Percentiles rank a stretch among this genome's conserved stretches.
phyloP scores from a whole-genome alignment of 2,888 invertebrate species.

The Timandra comae region DNA sequence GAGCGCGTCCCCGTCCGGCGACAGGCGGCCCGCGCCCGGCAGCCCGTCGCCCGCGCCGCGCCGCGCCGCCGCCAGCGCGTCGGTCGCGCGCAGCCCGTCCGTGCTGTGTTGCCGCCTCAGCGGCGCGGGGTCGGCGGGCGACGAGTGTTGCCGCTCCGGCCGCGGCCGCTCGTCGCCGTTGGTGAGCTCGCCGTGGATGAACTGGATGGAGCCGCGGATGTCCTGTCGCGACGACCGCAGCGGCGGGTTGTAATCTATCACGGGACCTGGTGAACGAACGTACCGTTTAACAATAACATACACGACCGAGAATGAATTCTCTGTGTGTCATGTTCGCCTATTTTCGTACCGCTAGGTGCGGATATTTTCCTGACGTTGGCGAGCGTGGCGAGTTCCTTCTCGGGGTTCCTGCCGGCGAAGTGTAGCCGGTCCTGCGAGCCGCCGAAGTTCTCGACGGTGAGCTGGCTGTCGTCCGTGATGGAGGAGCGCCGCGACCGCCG shows the following conservation, averaged over 20 bases:
- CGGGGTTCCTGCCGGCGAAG: conserved; percentile 88
- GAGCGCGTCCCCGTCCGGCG: conserved; percentile 75
- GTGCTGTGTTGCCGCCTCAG: conserved; percentile 67
- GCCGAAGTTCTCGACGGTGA: conserved; percentile 95
- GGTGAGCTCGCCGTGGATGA: conserved; percentile 79
- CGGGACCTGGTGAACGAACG: conserved; percentile 43
- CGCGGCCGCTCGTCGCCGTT: conserved; percentile 59
- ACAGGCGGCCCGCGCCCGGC: conserved; percentile 66
- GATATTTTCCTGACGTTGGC: conserved; percentile 63
- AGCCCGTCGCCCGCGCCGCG: conserved; percentile 68
- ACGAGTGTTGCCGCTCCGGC: conserved; percentile 78
- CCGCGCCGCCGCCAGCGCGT: conserved; percentile 40
- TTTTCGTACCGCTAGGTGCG: conserved; percentile 71
- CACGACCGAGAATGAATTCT: too few relatives aligned
- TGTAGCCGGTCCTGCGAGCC: conserved; percentile 93
- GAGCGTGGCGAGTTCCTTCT: conserved; percentile 81
- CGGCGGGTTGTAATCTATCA: conserved; percentile 80
- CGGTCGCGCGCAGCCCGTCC: conserved; percentile 33
- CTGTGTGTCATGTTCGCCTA: too few relatives aligned
- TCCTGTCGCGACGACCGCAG: conserved; percentile 86
- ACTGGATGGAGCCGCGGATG: conserved; percentile 81
- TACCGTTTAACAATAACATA: too few relatives aligned
- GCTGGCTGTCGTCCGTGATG: conserved; percentile 88
- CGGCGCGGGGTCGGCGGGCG: conserved; percentile 46
- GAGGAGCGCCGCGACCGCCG: conserved; percentile 90